These are phyloP conservation scores for Anseranas semipalmata DNA, from an alignment of 2,113 vertebrate genomes.

Conservation along the genomic window DNA sequence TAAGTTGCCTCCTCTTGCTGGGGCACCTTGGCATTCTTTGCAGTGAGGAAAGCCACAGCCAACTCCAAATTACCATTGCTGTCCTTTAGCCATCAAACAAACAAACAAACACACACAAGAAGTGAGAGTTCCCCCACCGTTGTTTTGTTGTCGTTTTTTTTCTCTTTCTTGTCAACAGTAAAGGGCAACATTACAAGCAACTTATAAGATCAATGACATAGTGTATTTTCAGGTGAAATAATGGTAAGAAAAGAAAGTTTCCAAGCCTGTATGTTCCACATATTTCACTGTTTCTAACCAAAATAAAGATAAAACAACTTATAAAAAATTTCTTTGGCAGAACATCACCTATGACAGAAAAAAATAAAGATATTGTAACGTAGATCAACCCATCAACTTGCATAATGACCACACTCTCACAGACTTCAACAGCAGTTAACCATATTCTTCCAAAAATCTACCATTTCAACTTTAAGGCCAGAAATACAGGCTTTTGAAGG, in stretches of 20 bases:
- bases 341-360: not conserved
- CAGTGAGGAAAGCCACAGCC: conserved; percentile 93
- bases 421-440: not conserved
- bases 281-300: not conserved
- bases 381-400: not conserved
- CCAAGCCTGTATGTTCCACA: not conserved
- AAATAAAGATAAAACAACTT: not conserved
- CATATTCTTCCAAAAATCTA: not conserved
- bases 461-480: not conserved
- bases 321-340: not conserved
- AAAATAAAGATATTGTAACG: not conserved
- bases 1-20: conserved; percentile 92
- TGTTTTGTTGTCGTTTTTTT: not conserved
- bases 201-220: not conserved
- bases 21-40: conserved; percentile 93
- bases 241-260: not conserved
- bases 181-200: not conserved
- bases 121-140: not conserved
- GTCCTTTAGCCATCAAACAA: conserved; percentile 80
- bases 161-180: not conserved
- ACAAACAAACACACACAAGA: not conserved
- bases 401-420: not conserved
- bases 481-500: not conserved
- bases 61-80: conserved; percentile 96
- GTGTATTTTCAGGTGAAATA: not conserved